Conservation (phyloP, 2,888 invertebrate genomes). For the Drosophila ochracea region DNA sequence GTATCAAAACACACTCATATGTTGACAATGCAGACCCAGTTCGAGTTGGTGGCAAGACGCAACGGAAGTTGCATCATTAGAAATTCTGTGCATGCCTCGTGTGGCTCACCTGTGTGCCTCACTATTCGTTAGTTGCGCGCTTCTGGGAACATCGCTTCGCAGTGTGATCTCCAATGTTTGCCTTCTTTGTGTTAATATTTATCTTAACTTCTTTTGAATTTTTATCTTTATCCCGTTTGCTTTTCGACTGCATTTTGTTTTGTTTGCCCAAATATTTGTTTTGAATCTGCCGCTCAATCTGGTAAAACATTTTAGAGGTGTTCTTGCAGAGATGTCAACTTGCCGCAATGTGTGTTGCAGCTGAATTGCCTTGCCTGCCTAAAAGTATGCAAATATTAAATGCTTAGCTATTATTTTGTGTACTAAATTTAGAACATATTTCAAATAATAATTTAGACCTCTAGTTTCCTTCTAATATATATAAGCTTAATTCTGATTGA, state of each 20-base stretch:
- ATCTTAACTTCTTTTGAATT: conserved; percentile 12
- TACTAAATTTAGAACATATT: conserved; percentile 20
- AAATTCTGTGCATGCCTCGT: conserved; percentile 61
- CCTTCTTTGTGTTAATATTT: conserved; percentile 7
- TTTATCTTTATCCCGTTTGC: conserved; percentile 26
- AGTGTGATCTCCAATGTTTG: conserved; percentile 9
- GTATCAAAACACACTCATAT: conserved; percentile 17
- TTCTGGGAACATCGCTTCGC: conserved; percentile 37
- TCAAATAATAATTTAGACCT: neutral
- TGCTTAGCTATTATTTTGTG: conserved; percentile 23
- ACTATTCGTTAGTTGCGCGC: conserved; percentile 13
- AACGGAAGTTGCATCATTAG: conserved; percentile 75
- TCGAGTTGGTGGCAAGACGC: conserved; percentile 18
- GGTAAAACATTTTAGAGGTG: conserved; percentile 2
- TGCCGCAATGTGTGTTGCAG: neutral
- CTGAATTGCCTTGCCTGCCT: neutral
- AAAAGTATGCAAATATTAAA: conserved; percentile 51
- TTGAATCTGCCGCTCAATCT: conserved; percentile 42
- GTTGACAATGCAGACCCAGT: neutral
- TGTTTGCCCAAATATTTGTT: conserved; percentile 43
- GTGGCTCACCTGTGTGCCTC: conserved; percentile 33
- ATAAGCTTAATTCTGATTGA: neutral
- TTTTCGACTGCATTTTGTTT: conserved; percentile 15
- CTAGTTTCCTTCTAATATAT: neutral
- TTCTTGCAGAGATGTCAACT: conserved; percentile 37